A percentile compares a stretch with the other conserved stretches of the same genome.
Conservation (phyloP, 1,140 invertebrate species). For the Sminthurides bifidus region DNA sequence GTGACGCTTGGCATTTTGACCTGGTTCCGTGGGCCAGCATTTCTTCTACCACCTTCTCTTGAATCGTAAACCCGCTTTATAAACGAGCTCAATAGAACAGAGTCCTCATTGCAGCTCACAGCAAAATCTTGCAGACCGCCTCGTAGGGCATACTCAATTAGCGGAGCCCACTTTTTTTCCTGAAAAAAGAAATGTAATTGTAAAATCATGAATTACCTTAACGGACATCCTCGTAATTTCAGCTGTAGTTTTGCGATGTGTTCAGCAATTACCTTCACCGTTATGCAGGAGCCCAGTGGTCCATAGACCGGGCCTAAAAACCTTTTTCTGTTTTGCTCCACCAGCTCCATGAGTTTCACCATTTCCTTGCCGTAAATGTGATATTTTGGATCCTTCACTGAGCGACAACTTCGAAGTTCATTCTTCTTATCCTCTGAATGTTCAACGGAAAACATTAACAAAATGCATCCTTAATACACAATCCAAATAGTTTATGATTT, state of each 20-base stretch:
- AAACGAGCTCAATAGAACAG: background rate
- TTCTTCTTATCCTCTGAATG: background rate
- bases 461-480: too few relatives aligned
- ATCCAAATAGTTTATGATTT: too few relatives aligned
- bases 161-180: background rate
- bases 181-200: background rate
- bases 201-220: background rate
- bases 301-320: background rate
- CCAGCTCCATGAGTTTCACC: background rate
- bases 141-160: background rate
- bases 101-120: background rate
- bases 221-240: background rate
- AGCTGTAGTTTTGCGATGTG: background rate
- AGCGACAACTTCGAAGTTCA: background rate
- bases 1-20: background rate
- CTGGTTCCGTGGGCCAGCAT: too few relatives aligned
- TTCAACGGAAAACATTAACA: too few relatives aligned
- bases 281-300: background rate
- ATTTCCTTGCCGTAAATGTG: background rate
- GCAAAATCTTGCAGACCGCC: background rate
- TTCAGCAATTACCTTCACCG: background rate
- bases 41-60: background rate
- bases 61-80: slow-evolving; percentile 1
- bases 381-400: background rate
- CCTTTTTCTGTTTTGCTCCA: background rate